Conservation (phyloP, 2,113 vertebrate genomes). For the Daboia siamensis region DNA sequence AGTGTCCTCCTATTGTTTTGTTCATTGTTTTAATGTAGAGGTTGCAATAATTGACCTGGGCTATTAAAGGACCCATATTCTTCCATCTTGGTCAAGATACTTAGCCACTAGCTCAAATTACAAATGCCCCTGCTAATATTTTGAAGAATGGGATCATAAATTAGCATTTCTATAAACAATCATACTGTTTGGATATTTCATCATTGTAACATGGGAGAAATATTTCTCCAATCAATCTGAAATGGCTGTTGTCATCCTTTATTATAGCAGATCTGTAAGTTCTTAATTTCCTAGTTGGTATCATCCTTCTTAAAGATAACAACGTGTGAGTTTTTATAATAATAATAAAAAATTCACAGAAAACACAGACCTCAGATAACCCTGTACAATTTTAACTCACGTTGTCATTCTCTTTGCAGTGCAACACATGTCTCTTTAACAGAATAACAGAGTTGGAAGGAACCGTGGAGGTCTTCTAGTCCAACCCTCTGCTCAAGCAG, state of each 20-base stretch:
- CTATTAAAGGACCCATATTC: background rate
- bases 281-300: background rate
- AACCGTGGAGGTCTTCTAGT: background rate
- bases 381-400: background rate
- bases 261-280: slow-evolving; percentile 24
- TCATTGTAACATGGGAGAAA: slow-evolving; percentile 6
- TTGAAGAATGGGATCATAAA: background rate
- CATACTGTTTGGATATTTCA: slow-evolving; percentile 9
- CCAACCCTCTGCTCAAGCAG: background rate
- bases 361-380: background rate
- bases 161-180: background rate
- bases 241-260: slow-evolving; percentile 6
- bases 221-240: slow-evolving; percentile 8
- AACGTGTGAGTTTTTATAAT: background rate
- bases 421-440: background rate
- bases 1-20: background rate
- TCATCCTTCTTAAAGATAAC: background rate
- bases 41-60: background rate
- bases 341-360: background rate
- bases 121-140: background rate
- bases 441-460: background rate
- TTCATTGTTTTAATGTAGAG: background rate
- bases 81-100: background rate
- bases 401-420: background rate
- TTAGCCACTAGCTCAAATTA: background rate